These are phyloP conservation scores for Sigmodon hispidus DNA, from an alignment of 2,113 vertebrate genomes.

Conservation along the genomic window DNA sequence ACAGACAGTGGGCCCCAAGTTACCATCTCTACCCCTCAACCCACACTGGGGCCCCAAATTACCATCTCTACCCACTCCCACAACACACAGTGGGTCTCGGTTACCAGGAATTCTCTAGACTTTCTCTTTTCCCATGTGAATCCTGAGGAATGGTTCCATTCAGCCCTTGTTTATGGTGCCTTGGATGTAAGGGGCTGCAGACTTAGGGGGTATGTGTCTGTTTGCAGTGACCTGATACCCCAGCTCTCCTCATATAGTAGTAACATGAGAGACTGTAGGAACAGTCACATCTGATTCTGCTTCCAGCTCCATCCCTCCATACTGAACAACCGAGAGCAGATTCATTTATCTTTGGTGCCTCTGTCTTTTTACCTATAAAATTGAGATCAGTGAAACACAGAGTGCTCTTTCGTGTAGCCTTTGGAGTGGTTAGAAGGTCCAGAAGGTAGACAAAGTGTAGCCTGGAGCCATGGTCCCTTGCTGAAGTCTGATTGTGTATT, in stretches of 20 bases:
- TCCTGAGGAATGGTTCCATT: background rate
- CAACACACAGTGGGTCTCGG: too few relatives aligned
- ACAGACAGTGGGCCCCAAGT: background rate
- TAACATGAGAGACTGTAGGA: background rate
- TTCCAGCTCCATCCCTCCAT: background rate
- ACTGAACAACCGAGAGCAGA: too few relatives aligned
- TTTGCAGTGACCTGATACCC: background rate
- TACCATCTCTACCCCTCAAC: too few relatives aligned
- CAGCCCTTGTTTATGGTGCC: fast-evolving
- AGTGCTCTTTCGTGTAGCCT: background rate
- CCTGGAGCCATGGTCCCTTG: fast-evolving
- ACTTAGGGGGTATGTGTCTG: background rate
- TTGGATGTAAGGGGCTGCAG: background rate
- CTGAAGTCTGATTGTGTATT: background rate
- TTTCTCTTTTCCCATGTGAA: background rate
- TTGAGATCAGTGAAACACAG: background rate
- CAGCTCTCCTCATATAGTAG: too few relatives aligned
- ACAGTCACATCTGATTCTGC: background rate
- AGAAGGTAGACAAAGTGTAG: background rate
- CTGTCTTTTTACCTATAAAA: background rate
- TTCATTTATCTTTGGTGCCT: background rate
- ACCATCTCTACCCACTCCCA: too few relatives aligned
- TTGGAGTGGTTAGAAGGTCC: fast-evolving
- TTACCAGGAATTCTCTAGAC: background rate
- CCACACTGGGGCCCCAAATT: background rate